These are phyloP conservation scores for Microtus oregoni DNA, from an alignment of 2,113 vertebrate genomes.

Conservation along the genomic window DNA sequence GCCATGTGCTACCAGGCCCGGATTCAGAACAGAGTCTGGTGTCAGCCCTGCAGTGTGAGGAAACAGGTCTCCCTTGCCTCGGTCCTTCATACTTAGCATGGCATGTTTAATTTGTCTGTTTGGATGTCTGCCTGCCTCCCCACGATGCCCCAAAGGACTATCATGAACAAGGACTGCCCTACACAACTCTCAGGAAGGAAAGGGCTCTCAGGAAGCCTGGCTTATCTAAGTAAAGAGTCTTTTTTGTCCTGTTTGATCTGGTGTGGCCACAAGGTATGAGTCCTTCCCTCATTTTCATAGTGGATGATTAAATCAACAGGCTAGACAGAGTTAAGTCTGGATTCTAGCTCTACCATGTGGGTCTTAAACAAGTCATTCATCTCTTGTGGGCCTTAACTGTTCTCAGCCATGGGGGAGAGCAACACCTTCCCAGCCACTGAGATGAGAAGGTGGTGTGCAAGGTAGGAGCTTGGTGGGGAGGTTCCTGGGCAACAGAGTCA, in stretches of 20 bases:
- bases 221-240: not conserved
- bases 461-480: not conserved
- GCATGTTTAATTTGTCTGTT: not conserved
- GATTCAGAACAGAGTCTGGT: not conserved
- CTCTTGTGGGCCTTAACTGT: not conserved
- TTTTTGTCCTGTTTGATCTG: not conserved
- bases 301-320: not conserved
- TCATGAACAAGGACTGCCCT: not conserved
- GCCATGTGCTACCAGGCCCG: accelerated
- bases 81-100: not conserved
- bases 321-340: not conserved
- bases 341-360: not conserved
- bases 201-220: not conserved
- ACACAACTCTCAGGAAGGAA: not conserved
- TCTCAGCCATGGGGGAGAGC: not conserved
- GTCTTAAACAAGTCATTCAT: not conserved
- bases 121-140: not conserved
- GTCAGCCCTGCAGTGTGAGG: not conserved
- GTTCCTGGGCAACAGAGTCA: not conserved
- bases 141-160: not conserved
- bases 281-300: not conserved
- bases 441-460: accelerated
- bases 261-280: not conserved
- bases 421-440: accelerated
- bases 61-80: not conserved